Conservation (phyloP, 2,113 vertebrate genomes). For the Macaca fascicularis region DNA sequence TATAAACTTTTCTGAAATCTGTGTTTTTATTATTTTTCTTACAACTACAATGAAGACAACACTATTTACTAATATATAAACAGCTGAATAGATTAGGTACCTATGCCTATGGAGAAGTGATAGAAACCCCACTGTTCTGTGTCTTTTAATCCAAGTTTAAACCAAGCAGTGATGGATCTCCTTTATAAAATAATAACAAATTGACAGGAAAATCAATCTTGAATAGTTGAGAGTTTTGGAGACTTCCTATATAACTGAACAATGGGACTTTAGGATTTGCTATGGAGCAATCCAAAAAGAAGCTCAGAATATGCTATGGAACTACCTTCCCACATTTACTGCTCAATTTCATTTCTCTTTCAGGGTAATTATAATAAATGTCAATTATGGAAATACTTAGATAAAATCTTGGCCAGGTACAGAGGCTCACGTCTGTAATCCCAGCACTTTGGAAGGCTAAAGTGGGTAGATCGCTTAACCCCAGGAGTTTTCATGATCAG, state of each 20-base stretch:
- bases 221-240: not conserved
- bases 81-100: not conserved
- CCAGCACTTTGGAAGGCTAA: too few species aligned
- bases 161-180: not conserved
- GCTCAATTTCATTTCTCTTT: constrained; percentile 6
- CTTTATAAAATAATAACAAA: not conserved
- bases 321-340: not conserved
- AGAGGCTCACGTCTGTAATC: too few species aligned
- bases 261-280: not conserved
- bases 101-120: not conserved
- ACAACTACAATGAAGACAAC: not conserved
- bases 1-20: not conserved
- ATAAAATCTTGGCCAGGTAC: not conserved
- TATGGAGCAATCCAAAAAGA: too few species aligned
- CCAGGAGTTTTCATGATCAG: too few species aligned
- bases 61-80: not conserved
- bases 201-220: not conserved
- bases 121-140: not conserved
- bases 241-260: not conserved
- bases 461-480: too few species aligned
- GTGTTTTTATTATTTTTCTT: not conserved
- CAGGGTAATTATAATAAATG: constrained; percentile 20
- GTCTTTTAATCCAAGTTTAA: not conserved
- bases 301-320: not conserved
- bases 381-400: not conserved